Evolutionary conservation across 2,113 vertebrate genomes (phyloP), one percentile per base, ranked within the genome.

Genomic region (Oceanodroma tethys): DNA sequence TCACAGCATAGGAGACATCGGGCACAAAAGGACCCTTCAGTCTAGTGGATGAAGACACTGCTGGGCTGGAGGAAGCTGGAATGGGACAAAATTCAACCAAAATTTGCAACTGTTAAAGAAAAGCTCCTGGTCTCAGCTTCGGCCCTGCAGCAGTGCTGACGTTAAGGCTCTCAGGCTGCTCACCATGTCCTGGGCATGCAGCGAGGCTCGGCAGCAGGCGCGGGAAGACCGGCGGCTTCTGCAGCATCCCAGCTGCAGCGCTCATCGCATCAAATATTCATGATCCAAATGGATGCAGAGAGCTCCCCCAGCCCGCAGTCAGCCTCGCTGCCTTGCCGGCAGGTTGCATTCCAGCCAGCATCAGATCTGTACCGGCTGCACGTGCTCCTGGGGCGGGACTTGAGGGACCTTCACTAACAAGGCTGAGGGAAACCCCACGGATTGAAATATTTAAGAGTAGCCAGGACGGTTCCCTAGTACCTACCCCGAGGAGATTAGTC

Each of bases 161-260:
- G 2, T 5, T 16, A 7, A 23, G 47, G 65, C 11, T 53, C 47
- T 27, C 0, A 0, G 70, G 70, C 42, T 52, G 81, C 18, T 73
- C 36, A 26, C 81, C n/a, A 0, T 11, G 62, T 2, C 62, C 66
- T 56, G 88, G 40, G 73, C 74, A 13, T 4, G 5, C 42, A 34
- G 45, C 2, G 6, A 58, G 52, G 55, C 25, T 84, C 4, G 0
- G 59, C 73, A 79, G 62, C 36, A 19, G 52, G 43, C 8, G 4
- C 0, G 34, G 86, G 52, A 71, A 10, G 38, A 59, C 8, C 9
- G 0, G 78, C 1, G 8, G 55, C 45, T 93, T 86, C 81, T 72
- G 53, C 9, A 2, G 32, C 48, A 82, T 36, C 63, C 70, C 70
- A 68, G 56, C 76, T 55, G 38, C 58, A 88, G 60, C 2, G 0